Conservation (phyloP, 2,888 invertebrate species). For the Tanytarsus gracilentus region DNA sequence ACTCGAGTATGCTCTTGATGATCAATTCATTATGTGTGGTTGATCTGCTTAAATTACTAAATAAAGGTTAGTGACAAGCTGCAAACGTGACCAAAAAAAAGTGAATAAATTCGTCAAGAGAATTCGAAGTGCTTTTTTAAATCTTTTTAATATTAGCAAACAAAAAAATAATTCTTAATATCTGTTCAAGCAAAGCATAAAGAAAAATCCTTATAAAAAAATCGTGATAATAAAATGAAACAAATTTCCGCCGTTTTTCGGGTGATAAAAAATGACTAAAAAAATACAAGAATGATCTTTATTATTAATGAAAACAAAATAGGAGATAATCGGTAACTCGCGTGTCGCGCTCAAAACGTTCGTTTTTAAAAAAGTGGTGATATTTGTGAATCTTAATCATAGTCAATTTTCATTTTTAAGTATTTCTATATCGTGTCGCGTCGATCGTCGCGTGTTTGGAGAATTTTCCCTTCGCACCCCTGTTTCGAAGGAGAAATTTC, state of each 20-base stretch:
- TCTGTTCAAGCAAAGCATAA: slow-evolving; percentile 27
- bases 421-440: background rate
- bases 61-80: background rate
- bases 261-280: slow-evolving; percentile 28
- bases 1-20: background rate
- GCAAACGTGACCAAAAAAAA: background rate
- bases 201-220: background rate
- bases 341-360: slow-evolving; percentile 3
- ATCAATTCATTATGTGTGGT: background rate
- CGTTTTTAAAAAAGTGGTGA: background rate
- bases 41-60: no score
- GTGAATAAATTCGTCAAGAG: no score
- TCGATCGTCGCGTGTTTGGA: background rate
- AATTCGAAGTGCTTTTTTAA: no score
- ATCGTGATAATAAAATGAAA: slow-evolving; percentile 16
- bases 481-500: no score
- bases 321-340: background rate
- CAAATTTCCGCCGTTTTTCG: slow-evolving; percentile 20
- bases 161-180: slow-evolving; percentile 4
- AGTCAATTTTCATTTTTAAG: slow-evolving; percentile 3
- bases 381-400: background rate
- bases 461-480: no score
- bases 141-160: background rate
- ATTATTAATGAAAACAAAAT: background rate
- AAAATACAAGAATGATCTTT: background rate